These are phyloP conservation scores for Grammomys surdaster DNA, from an alignment of 2,113 vertebrate species.

Conservation along the genomic window DNA sequence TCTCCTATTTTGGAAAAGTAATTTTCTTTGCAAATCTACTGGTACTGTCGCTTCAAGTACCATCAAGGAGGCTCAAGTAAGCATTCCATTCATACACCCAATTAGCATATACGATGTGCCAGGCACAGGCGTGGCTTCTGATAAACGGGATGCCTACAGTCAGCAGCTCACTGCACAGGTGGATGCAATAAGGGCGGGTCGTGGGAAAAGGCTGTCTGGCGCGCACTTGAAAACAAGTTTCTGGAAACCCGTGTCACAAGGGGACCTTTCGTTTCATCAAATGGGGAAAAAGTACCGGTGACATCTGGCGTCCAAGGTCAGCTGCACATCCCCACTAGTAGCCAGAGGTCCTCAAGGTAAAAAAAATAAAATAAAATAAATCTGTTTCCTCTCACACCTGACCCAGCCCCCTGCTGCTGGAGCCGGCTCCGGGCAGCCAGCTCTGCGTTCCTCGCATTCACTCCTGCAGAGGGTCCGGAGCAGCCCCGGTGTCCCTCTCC, in stretches of 20 bases:
- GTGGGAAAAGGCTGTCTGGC: not conserved
- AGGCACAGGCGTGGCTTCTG: not conserved
- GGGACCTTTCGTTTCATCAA: slow-evolving; percentile 6
- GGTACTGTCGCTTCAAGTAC: not conserved
- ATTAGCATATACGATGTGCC: not conserved
- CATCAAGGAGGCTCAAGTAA: not conserved
- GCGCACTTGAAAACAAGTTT: slow-evolving; percentile 62
- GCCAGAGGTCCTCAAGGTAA: not conserved
- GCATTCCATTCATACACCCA: not conserved
- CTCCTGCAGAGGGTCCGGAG: not conserved
- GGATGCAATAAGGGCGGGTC: not conserved
- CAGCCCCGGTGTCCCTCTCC: not conserved
- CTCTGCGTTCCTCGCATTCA: not conserved
- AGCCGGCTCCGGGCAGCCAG: not conserved
- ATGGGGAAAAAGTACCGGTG: not conserved
- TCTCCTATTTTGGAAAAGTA: not conserved
- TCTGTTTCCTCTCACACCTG: not conserved
- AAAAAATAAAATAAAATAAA: not conserved
- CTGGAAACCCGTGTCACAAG: slow-evolving; percentile 40
- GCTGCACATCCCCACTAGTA: not conserved
- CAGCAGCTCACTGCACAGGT: not conserved
- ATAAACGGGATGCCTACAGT: not conserved
- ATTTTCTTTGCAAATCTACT: not conserved
- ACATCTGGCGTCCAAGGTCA: not conserved
- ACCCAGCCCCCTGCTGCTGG: not conserved